A percentile compares a stretch with the other conserved stretches of the same genome.
These are phyloP conservation scores for Mastacembelus armatus DNA, from an alignment of 2,797 vertebrate species.

Conservation along the genomic window DNA sequence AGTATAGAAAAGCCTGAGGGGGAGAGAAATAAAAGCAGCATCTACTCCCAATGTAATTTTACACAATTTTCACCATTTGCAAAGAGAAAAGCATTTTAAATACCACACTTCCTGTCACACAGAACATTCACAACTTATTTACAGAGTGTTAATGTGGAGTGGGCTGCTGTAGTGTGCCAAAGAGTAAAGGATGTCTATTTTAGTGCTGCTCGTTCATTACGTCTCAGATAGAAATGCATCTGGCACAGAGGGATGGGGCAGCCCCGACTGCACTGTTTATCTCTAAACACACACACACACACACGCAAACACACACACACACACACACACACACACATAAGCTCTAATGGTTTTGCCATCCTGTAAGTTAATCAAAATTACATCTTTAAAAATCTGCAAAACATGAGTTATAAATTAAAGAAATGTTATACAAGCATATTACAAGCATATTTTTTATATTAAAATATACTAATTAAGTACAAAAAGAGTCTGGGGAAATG, in stretches of 20 bases:
- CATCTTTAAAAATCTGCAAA: slow-evolving; percentile 20
- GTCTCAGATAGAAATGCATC: slow-evolving; percentile 76
- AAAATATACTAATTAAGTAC: slow-evolving; percentile 46
- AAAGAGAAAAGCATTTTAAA: slow-evolving; percentile 16
- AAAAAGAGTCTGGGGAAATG: slow-evolving; percentile 28
- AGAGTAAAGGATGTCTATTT: slow-evolving; percentile 20
- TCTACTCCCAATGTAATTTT: too few species aligned
- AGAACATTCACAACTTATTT: slow-evolving; percentile 12
- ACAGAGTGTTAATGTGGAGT: not conserved
- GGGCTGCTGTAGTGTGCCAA: slow-evolving; percentile 21
- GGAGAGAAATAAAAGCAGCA: slow-evolving; percentile 3
- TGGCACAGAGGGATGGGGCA: slow-evolving; percentile 45
- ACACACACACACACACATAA: not conserved
- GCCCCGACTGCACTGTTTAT: slow-evolving; percentile 25
- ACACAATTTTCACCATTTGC: slow-evolving; percentile 15
- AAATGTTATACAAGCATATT: slow-evolving; percentile 9
- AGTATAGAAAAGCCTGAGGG: slow-evolving; percentile 19
- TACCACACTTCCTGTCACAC: slow-evolving; percentile 6
- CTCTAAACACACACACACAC: slow-evolving; percentile 1
- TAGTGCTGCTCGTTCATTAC: slow-evolving; percentile 55
- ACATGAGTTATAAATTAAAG: slow-evolving; percentile 14
- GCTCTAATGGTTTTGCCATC: not conserved
- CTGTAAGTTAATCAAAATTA: not conserved
- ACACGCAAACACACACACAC: too few species aligned
- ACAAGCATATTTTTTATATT: too few species aligned